These are phyloP conservation scores for Cyanocitta stelleri DNA, from an alignment of 2,113 vertebrate species.

Conservation along the genomic window DNA sequence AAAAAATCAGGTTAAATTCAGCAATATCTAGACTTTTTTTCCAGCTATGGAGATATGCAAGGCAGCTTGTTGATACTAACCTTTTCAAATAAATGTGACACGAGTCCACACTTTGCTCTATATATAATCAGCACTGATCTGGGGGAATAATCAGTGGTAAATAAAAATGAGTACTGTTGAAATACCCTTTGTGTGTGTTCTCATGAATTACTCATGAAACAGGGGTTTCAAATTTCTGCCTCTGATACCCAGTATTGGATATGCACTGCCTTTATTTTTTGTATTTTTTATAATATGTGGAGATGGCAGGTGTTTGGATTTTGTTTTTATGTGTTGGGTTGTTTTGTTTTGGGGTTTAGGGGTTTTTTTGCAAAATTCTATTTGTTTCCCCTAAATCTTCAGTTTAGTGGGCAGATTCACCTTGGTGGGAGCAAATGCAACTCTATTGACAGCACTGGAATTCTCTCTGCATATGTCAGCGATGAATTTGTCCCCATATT, in stretches of 20 bases:
- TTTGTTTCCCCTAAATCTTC: conserved; percentile 25
- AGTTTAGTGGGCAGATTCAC: conserved; percentile 17
- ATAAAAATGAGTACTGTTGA: conserved; percentile 41
- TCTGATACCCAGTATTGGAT: neutral
- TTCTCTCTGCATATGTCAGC: conserved; percentile 55
- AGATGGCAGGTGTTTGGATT: neutral
- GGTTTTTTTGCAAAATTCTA: neutral
- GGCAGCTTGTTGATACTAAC: neutral
- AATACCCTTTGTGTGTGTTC: conserved; percentile 47
- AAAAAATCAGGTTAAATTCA: conserved; percentile 12
- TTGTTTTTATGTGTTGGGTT: neutral
- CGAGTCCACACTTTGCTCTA: neutral
- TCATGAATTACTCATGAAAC: conserved; percentile 52
- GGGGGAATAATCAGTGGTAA: conserved; percentile 40
- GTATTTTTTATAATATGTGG: neutral
- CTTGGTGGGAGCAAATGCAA: conserved; percentile 13
- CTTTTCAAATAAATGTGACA: conserved; percentile 14
- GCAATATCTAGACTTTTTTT: neutral
- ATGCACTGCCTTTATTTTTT: neutral
- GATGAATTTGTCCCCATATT: conserved; percentile 20
- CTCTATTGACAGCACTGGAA: neutral
- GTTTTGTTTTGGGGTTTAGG: neutral
- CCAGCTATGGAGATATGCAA: neutral
- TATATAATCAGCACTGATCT: conserved; percentile 42
- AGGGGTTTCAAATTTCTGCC: neutral